Base-by-base conservation (phyloP, 2,113 vertebrate species). In the Xyrauchen texanus region DNA sequence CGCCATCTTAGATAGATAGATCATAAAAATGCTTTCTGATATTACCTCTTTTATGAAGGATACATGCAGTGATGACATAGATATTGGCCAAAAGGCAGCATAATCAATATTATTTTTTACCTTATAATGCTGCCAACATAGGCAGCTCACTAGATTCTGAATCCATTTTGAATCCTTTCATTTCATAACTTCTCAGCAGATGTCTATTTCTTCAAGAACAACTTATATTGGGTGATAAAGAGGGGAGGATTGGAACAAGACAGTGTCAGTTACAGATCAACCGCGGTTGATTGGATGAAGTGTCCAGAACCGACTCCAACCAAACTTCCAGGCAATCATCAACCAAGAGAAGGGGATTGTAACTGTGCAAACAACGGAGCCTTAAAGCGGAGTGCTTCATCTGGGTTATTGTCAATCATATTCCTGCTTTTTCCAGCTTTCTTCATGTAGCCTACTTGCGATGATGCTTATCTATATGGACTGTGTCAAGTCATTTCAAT, bases 131-230 rank as follows among this genome's bases (percentile, higher is more conserved):
- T 34, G 21, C 21, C 21, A 1, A 34, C 21, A 34, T 34, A 3
- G 21, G 21, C 21, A 34, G 21, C 21, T 34, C 21, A 34, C 21
- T 34, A 34, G 21, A 34, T 34, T 34, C 3, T 34, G 21, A 3
- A 34, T 1, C 21, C 21, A 34, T 34, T 34, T 34, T 34, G 21
- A 34, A 34, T 3, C 21, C 21, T 34, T 34, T 34, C 21, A 34
- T 34, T 34, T 34, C 21, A 34, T 49, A 49, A 49, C 5, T 49
- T 62, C 2, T 62, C n/a, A 88, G 95, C 95, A 78, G 88, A 94
- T 65, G 87, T 93, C n/a, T 94, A 95, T 86, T 96, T 97, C 90
- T 95, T 96, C 87, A 96, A 96, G 85, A 94, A 91, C 44, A 83
- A 88, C 62, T 77, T 87, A 4, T 97, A 94, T 85, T 96, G 95